Conservation (phyloP, 2,113 vertebrate species). For the Cyanistes caeruleus region DNA sequence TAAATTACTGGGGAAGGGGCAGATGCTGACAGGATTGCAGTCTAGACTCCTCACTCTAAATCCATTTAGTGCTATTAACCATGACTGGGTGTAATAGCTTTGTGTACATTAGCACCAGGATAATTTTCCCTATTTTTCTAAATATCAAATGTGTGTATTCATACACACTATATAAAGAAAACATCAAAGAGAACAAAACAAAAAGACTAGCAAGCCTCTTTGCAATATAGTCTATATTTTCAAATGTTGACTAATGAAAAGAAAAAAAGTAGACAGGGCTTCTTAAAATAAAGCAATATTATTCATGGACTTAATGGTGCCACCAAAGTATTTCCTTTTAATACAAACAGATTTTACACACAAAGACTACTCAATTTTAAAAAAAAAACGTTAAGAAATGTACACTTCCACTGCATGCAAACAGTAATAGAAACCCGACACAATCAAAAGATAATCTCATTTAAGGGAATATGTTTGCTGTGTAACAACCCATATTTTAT, state of each 20-base stretch:
- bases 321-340: neutral
- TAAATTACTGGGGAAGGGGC: constrained; percentile 60
- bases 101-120: constrained; percentile 56
- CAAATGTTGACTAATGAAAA: neutral
- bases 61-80: constrained; percentile 73
- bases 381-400: neutral
- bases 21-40: constrained; percentile 68
- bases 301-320: neutral
- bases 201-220: neutral
- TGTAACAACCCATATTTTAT: constrained; percentile 40
- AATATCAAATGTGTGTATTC: constrained; percentile 51
- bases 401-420: neutral
- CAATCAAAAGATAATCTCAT: constrained; percentile 14
- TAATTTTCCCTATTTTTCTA: constrained; percentile 61
- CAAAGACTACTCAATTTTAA: neutral
- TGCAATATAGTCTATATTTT: neutral
- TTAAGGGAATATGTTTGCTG: constrained; percentile 6
- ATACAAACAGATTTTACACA: neutral
- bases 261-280: neutral
- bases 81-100: constrained; percentile 68
- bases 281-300: neutral
- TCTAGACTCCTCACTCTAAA: constrained; percentile 70
- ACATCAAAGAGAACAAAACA: neutral
- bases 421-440: neutral
- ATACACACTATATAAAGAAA: constrained; percentile 26